Evolutionary conservation across 2,797 vertebrate species (phyloP).

Genomic region (Microchirus variegatus): DNA sequence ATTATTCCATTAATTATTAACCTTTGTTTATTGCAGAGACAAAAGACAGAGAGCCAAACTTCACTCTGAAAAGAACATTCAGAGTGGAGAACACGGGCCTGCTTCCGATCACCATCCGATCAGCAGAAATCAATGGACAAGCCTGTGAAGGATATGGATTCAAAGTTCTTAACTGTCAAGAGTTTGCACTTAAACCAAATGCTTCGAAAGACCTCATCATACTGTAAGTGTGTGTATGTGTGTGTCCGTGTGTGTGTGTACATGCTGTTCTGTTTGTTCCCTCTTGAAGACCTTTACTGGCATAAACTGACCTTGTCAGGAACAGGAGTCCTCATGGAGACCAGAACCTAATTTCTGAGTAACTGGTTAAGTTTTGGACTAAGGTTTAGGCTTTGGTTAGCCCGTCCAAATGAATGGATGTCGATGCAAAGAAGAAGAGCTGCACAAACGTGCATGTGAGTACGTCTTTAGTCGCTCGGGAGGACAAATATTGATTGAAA

Average conservation of each 20-base stretch:
- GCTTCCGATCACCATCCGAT: conserved; percentile 89
- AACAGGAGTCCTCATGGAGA: too few relatives aligned
- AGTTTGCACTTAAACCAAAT: conserved; percentile 94
- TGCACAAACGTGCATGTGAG: too few relatives aligned
- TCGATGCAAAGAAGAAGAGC: too few relatives aligned
- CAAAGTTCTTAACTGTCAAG: conserved; percentile 97
- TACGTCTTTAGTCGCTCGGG: too few relatives aligned
- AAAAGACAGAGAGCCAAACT: conserved; percentile 93
- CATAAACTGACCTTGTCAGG: too few relatives aligned
- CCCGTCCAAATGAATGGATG: too few relatives aligned
- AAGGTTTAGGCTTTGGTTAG: too few relatives aligned
- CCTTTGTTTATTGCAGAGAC: conserved; percentile 76
- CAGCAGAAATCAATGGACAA: conserved; percentile 93
- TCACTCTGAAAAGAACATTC: conserved; percentile 92
- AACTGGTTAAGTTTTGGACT: too few relatives aligned
- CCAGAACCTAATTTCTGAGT: too few relatives aligned
- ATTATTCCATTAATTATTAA: not conserved
- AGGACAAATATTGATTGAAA: too few relatives aligned
- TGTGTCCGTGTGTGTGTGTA: not conserved
- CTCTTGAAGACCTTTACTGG: too few relatives aligned
- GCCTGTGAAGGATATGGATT: conserved; percentile 97
- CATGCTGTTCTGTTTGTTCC: too few relatives aligned
- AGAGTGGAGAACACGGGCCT: conserved; percentile 94
- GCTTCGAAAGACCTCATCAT: conserved; percentile 95
- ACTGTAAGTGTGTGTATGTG: conserved; percentile 83